Conservation (phyloP, 2,888 invertebrate genomes). For the Drosophila merina region DNA sequence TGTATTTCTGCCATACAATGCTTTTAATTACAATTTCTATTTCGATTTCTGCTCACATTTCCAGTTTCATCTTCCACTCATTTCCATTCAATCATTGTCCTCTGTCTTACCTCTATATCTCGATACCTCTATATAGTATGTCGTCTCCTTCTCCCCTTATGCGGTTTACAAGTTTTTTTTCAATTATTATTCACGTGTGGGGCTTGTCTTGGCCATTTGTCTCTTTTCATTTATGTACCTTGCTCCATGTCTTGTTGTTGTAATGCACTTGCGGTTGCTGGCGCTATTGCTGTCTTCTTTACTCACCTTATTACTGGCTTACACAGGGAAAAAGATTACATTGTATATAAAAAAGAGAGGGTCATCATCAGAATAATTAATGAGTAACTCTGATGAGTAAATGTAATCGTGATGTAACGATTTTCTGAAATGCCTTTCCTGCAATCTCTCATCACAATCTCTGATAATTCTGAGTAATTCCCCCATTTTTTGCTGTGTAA, state of each 20-base stretch:
- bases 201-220: constrained; percentile 37
- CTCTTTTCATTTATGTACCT: constrained; percentile 48
- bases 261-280: constrained; percentile 54
- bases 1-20: not conserved
- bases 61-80: constrained; percentile 13
- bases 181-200: constrained; percentile 52
- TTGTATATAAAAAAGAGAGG: no score
- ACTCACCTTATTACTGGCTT: constrained; percentile 7
- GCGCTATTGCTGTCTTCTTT: constrained; percentile 15
- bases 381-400: not conserved
- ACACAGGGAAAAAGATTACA: constrained; percentile 6
- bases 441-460: not conserved
- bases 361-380: not conserved
- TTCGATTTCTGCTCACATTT: constrained; percentile 16
- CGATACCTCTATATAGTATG: constrained; percentile 1
- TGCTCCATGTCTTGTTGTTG: constrained; percentile 35
- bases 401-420: not conserved
- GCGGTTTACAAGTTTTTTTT: constrained; percentile 41
- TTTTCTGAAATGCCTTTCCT: not conserved
- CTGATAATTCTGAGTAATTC: not conserved
- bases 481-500: constrained; percentile 1
- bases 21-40: constrained; percentile 18
- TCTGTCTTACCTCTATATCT: constrained; percentile 22
- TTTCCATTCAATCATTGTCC: constrained; percentile 33
- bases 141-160: constrained; percentile 30